phyloP scores from a whole-genome alignment of 2,113 vertebrate species.

The Corythornis madagascariensis region DNA sequence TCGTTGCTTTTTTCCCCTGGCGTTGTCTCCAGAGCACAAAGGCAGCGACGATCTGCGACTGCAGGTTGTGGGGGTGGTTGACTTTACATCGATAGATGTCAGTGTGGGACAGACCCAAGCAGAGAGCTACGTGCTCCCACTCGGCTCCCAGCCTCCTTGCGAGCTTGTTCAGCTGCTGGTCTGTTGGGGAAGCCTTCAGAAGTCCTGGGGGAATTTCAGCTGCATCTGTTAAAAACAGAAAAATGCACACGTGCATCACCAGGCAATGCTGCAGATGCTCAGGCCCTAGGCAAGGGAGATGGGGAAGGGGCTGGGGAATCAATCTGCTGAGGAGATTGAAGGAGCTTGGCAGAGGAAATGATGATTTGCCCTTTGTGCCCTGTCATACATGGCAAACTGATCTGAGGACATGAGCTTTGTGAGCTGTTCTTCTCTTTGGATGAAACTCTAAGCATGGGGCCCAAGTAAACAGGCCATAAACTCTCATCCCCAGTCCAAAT shows the following conservation, averaged over 20 bases:
- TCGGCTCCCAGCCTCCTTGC: too few relatives aligned
- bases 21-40: too few relatives aligned
- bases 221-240: background rate
- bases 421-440: background rate
- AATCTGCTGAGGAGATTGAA: too few relatives aligned
- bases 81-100: too few relatives aligned
- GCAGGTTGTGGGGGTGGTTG: too few relatives aligned
- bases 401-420: background rate
- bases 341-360: background rate
- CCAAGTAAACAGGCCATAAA: background rate
- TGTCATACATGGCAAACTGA: background rate
- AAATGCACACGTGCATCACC: background rate
- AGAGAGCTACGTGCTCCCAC: too few relatives aligned
- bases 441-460: background rate
- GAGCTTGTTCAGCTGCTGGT: too few relatives aligned
- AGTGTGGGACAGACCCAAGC: too few relatives aligned
- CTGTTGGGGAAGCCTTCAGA: too few relatives aligned
- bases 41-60: too few relatives aligned
- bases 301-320: too few relatives aligned
- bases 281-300: background rate
- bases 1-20: constrained; percentile 81
- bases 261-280: background rate
- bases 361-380: background rate
- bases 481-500: background rate
- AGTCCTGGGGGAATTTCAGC: too few relatives aligned